These are phyloP conservation scores for Tryphoninae sp. DNA, from an alignment of 2,888 invertebrate species.

Conservation along the genomic window DNA sequence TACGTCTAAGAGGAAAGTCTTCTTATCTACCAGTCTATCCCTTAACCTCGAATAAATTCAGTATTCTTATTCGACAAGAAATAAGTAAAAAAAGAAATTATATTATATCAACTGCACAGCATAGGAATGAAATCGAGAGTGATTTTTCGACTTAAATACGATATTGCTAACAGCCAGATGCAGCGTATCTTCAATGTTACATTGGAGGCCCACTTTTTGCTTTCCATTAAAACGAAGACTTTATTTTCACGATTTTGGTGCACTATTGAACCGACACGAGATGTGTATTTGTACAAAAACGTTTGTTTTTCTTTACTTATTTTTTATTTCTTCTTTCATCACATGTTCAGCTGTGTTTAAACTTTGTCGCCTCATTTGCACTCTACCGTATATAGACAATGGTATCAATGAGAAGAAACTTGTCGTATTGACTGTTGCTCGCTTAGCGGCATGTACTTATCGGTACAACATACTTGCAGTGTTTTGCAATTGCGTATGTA, in stretches of 20 bases:
- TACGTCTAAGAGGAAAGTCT: not conserved
- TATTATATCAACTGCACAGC: not conserved
- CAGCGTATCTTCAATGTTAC: not conserved
- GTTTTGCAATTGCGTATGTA: constrained; percentile 34
- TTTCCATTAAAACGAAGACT: not conserved
- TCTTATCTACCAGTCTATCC: not conserved
- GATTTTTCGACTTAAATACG: no score
- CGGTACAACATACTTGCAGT: constrained; percentile 21
- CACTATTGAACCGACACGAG: not conserved
- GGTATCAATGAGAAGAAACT: constrained; percentile 10
- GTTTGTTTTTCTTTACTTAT: constrained; percentile 4
- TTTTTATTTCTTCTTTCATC: constrained; percentile 4
- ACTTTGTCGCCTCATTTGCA: not conserved
- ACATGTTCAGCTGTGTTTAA: not conserved
- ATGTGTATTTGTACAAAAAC: no score
- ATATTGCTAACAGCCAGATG: not conserved
- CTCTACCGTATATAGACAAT: constrained; percentile 24
- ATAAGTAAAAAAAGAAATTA: not conserved
- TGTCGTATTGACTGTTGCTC: constrained; percentile 25
- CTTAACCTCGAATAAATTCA: not conserved
- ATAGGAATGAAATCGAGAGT: no score
- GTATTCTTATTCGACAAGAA: not conserved
- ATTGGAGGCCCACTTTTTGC: not conserved
- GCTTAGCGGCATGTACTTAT: constrained; percentile 15
- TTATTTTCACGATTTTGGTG: not conserved